Base-by-base conservation (phyloP, 2,888 invertebrate species). In the Phytoseiulus persimilis region DNA sequence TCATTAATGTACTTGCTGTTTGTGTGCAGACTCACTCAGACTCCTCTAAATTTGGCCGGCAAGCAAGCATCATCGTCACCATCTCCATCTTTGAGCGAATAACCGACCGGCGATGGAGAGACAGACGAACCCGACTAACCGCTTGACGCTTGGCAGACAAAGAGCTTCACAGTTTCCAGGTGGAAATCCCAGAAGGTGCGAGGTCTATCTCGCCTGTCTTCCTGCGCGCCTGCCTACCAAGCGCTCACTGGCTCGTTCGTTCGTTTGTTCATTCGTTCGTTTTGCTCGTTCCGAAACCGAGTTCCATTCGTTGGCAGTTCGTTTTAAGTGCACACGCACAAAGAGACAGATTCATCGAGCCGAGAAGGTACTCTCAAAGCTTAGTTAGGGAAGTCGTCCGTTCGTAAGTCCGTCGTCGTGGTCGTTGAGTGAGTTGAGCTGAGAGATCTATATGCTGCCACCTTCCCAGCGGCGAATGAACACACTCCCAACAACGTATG, bases 241-340 rank as follows among this genome's bases (percentile, higher is more conserved):
- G 46, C 46, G 65, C 28, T 65, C 65, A 23, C 65, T 65, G 11
- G 28, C 65, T 65, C 65, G 65, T 65, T 18, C 28, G 65, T 65
- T 65, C 65, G 65, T 65, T 65, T 28, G 14, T 65, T 28, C 65
- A 28, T 65, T 65, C 65, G 23, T 65, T 28, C 65, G 65, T 65
- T 65, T 28, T 65, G 65, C 65, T 65, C 65, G 65, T 65, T 65
- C 18, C 65, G 23, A 18, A 65, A 23, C 65, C 65, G 65, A 65
- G 65, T 65, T 65, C 65, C 65, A 65, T 65, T 65, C 65, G 65
- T 65, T 65, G 65, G 65, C 65, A 65, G 65, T 65, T 65, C 65
- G 65, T 65, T 65, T 28, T 65, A 65, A 65, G 28, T 65, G 65
- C 65, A 65, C 65, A 65, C 28, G 65, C 65, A 65, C 65, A 65